Conservation (phyloP, 2,113 vertebrate species). For the Phalacrocorax aristotelis region DNA sequence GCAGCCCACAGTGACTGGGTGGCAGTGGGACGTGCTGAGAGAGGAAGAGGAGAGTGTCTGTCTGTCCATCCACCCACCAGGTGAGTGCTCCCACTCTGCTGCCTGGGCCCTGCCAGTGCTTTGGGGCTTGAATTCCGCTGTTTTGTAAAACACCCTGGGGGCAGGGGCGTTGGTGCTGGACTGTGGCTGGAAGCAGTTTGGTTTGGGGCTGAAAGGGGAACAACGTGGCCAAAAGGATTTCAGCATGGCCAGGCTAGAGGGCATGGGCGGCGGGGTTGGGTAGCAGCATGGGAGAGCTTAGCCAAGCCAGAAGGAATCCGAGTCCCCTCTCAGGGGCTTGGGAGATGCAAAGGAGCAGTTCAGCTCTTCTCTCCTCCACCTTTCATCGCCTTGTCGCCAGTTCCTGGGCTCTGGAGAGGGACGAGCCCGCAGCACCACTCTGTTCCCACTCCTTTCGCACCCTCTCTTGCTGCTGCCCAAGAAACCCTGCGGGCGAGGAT, state of each 20-base stretch:
- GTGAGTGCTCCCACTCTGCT: not conserved
- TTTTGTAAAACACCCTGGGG: not conserved
- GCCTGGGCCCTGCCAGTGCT: not conserved
- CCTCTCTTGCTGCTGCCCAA: not conserved
- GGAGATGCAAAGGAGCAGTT: not conserved
- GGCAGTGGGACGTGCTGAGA: not conserved
- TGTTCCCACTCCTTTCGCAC: not conserved
- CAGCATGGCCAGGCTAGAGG: rapidly evolving
- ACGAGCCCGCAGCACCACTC: rapidly evolving
- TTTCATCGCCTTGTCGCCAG: rapidly evolving
- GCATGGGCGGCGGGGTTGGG: rapidly evolving
- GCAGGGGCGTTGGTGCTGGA: rapidly evolving
- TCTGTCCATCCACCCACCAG: not conserved
- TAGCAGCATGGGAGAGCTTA: rapidly evolving
- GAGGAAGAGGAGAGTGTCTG: not conserved
- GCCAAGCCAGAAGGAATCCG: not conserved
- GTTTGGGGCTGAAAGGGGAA: not conserved
- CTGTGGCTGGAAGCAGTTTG: not conserved
- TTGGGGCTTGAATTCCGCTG: rapidly evolving
- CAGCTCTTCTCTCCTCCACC: not conserved
- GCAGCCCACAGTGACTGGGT: not conserved
- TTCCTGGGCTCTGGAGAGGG: not conserved
- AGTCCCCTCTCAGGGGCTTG: not conserved
- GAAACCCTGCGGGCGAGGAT: rapidly evolving
- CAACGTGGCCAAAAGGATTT: not conserved